A percentile compares a stretch with the other conserved stretches of the same genome.
phyloP scores from a whole-genome alignment of 2,888 invertebrate genomes.

The Tortrix viridana region DNA sequence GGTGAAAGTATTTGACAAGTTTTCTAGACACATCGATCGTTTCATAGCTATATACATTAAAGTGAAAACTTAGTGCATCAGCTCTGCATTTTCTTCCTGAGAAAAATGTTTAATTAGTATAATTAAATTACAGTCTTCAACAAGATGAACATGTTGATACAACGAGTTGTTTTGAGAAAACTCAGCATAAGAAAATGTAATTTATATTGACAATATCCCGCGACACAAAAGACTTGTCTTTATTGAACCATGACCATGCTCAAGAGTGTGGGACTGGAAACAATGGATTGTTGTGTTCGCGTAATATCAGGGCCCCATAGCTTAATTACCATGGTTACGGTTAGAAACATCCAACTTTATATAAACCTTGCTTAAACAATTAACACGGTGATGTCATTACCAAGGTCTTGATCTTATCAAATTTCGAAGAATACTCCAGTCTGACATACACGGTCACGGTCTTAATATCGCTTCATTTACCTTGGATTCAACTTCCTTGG shows the following conservation, averaged over 20 bases:
- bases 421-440: conserved; percentile 21
- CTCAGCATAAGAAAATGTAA: conserved; percentile 9
- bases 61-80: neutral
- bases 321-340: conserved; percentile 25
- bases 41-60: neutral
- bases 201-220: conserved; percentile 7
- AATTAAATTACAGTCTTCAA: conserved; percentile 15
- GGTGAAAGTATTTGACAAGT: conserved; percentile 23
- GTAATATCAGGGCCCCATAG: conserved; percentile 21
- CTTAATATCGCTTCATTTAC: neutral
- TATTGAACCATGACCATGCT: conserved; percentile 33
- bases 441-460: neutral
- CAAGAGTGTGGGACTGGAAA: conserved; percentile 23
- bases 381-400: conserved; percentile 45
- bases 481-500: conserved; percentile 7
- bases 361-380: conserved; percentile 33
- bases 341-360: too few species aligned
- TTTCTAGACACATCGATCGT: conserved; percentile 10
- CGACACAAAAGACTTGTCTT: conserved; percentile 18
- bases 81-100: neutral
- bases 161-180: conserved; percentile 10
- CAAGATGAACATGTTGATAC: conserved; percentile 7
- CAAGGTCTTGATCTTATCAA: conserved; percentile 31
- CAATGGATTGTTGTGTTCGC: conserved; percentile 21
- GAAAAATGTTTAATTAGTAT: conserved; percentile 1